Conservation (phyloP, 2,113 vertebrate genomes). For the pig (Sus scrofa) region T2T-Sscrofa CM000824.6:222123501-222124000, state of each 20-base stretch:
- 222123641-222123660: neutral
- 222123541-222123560: no score
- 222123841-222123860: neutral
- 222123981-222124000: neutral
- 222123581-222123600: neutral
- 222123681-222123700: neutral
- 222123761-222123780: neutral
- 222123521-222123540: no score
- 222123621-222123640: neutral
- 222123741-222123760: no score
- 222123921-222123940: neutral
- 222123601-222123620: neutral
- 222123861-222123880: neutral
- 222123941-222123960: neutral
- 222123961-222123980: neutral
- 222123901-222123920: neutral
- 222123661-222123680: neutral
- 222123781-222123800: neutral
- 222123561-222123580: no score
- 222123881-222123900: neutral
- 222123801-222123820: neutral
- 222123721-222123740: neutral
- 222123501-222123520: no score
- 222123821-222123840: neutral
- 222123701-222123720: rapidly evolving